These are phyloP conservation scores for Brachionus asplanchnoidis DNA, from an alignment of 1,140 invertebrate species.

Conservation along the genomic window DNA sequence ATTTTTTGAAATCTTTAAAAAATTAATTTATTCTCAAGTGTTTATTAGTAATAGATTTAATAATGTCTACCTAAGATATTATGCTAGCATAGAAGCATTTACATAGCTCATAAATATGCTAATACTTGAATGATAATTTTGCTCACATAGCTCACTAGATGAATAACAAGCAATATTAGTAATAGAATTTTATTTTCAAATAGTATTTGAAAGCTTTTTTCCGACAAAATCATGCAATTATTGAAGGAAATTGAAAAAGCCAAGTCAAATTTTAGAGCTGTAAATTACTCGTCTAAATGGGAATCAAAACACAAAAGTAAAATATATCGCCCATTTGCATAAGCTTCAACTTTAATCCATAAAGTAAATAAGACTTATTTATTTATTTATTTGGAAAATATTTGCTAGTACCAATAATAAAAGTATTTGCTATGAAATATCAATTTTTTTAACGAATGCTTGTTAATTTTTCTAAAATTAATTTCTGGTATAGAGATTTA, in stretches of 20 bases:
- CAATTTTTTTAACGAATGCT: background rate
- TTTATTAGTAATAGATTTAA: background rate
- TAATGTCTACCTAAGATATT: conserved; percentile 2
- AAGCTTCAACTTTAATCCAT: background rate
- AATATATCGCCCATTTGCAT: background rate
- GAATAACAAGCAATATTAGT: background rate
- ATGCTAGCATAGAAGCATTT: background rate
- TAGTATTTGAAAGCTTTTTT: background rate
- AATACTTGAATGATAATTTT: background rate
- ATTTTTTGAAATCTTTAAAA: background rate
- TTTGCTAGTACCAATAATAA: background rate
- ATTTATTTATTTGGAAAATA: conserved; percentile 2
- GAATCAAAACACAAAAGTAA: background rate
- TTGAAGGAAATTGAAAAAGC: background rate
- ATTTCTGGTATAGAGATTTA: background rate
- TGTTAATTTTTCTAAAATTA: background rate
- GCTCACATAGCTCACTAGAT: background rate
- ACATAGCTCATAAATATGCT: background rate
- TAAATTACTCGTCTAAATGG: background rate
- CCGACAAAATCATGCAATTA: background rate
- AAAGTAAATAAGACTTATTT: background rate
- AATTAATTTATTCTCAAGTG: background rate
- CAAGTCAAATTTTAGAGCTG: background rate
- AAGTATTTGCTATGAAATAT: background rate
- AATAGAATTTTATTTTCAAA: background rate